Conservation (phyloP, 2,888 invertebrate genomes). For the Pammene aurita region DNA sequence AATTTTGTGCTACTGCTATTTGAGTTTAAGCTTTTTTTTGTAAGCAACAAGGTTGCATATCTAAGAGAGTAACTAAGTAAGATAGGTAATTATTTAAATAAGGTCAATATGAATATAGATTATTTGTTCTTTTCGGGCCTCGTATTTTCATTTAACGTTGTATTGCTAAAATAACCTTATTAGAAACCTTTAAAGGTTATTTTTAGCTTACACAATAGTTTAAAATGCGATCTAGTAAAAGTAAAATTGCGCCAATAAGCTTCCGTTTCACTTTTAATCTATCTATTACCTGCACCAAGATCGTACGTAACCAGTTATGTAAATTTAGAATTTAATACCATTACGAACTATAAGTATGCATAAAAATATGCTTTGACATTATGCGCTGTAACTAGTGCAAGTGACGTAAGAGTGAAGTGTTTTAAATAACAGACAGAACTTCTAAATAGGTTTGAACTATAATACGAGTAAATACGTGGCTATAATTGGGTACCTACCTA, state of each 20-base stretch:
- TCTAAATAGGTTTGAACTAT: no score
- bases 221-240: not conserved
- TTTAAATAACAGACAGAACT: no score
- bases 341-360: constrained; percentile 4
- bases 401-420: no score
- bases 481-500: no score
- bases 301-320: constrained; percentile 64
- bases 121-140: not conserved
- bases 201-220: not conserved
- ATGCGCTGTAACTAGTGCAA: no score
- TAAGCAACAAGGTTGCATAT: not conserved
- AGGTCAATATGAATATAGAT: constrained; percentile 12
- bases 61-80: not conserved
- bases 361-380: not conserved
- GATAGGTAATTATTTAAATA: constrained; percentile 8
- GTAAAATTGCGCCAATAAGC: constrained; percentile 51
- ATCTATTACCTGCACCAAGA: constrained; percentile 70
- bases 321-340: constrained; percentile 45
- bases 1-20: not conserved
- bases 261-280: constrained; percentile 65
- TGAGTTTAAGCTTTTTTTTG: not conserved
- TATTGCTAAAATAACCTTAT: not conserved
- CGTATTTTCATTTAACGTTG: not conserved
- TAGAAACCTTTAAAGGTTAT: not conserved
- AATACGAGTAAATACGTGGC: no score